Conservation (phyloP, 2,113 vertebrate genomes). For the Pungitius pungitius region DNA sequence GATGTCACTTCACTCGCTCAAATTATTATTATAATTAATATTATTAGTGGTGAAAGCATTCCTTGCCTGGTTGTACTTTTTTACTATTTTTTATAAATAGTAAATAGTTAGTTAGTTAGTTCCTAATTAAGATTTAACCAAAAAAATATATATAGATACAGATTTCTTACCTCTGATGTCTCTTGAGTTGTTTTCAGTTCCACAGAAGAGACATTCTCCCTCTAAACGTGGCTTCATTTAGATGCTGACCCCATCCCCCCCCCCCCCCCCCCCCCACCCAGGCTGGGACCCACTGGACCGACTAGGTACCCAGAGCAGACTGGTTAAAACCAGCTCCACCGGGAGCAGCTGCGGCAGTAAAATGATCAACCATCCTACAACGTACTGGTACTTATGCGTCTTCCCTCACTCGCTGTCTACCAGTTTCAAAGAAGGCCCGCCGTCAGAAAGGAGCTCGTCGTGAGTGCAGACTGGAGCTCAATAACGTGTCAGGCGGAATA, state of each 20-base stretch:
- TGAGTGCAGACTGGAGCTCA: background rate
- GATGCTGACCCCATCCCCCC: background rate
- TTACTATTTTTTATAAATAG: background rate
- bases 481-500: conserved; percentile 28
- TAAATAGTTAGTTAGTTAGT: background rate
- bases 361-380: too few relatives aligned
- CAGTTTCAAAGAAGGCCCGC: background rate
- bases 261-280: background rate
- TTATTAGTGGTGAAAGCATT: background rate
- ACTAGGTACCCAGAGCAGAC: background rate
- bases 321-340: background rate
- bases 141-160: too few relatives aligned
- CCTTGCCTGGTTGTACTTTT: background rate
- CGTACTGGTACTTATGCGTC: too few relatives aligned
- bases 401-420: background rate
- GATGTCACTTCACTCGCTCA: conserved; percentile 39
- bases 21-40: too few relatives aligned
- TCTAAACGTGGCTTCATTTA: background rate
- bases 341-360: background rate
- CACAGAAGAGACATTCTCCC: background rate
- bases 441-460: background rate
- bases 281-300: background rate
- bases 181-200: too few relatives aligned
- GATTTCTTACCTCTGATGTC: too few relatives aligned
- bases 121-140: background rate